Percentiles rank a stretch among this genome's conserved stretches.
Conservation (phyloP, 2,797 vertebrate genomes). For the Dryobates pubescens region DNA sequence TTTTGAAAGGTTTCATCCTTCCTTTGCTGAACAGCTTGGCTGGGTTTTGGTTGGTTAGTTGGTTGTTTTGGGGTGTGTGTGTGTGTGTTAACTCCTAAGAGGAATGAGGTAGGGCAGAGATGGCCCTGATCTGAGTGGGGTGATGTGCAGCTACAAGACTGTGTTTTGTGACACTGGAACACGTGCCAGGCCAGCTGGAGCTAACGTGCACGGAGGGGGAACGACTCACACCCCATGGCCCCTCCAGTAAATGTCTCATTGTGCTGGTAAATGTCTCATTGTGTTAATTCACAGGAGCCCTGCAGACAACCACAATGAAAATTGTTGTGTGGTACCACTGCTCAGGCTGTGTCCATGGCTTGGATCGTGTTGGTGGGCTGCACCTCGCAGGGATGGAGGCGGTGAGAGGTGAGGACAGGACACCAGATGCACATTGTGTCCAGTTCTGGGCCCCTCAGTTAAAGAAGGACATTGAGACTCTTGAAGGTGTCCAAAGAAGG, state of each 20-base stretch:
- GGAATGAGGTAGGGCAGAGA: background rate
- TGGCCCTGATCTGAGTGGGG: background rate
- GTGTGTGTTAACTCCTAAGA: background rate
- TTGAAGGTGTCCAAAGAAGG: too few relatives aligned
- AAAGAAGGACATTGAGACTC: too few relatives aligned
- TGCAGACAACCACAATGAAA: background rate
- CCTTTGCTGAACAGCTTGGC: background rate
- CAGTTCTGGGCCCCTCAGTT: too few relatives aligned
- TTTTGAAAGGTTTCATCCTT: background rate
- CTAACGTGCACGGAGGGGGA: background rate
- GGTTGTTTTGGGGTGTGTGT: too few relatives aligned
- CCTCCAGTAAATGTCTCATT: conserved; percentile 7
- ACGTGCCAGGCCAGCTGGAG: conserved; percentile 41
- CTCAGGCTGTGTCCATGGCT: background rate
- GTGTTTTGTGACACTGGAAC: background rate
- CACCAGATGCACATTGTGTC: accelerated
- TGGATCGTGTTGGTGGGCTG: background rate
- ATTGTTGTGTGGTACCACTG: background rate
- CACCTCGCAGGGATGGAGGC: background rate
- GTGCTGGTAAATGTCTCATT: conserved; percentile 39
- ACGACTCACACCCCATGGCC: background rate
- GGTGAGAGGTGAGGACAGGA: background rate
- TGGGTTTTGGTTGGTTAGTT: too few relatives aligned
- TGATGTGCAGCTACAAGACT: background rate
- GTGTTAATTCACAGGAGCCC: background rate